Percentiles rank a stretch among this genome's conserved stretches.
Conservation (phyloP, 35 echinoderm and acorn worm species). For the Acanthaster planci region DNA sequence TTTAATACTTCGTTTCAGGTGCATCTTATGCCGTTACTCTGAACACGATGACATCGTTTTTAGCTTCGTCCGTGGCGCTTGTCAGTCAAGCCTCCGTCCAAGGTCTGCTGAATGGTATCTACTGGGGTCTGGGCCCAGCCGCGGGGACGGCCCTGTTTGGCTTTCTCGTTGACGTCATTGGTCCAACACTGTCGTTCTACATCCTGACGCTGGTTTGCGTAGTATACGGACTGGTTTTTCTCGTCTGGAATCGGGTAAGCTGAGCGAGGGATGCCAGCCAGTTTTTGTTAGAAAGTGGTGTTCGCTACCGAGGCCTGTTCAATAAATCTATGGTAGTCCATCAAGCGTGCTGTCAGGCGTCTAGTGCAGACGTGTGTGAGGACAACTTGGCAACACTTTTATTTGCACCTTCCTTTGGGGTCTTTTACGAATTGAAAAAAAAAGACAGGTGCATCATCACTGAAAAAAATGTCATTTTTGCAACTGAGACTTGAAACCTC, state of each 20-base stretch:
- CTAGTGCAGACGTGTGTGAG: too few relatives aligned
- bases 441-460: too few relatives aligned
- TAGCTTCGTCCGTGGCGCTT: conserved; percentile 9
- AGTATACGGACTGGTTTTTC: not conserved
- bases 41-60: conserved; percentile 10
- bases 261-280: too few relatives aligned
- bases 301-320: too few relatives aligned
- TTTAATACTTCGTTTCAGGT: not conserved
- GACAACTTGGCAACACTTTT: too few relatives aligned
- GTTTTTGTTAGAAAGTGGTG: too few relatives aligned
- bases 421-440: too few relatives aligned
- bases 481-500: too few relatives aligned
- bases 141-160: not conserved
- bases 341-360: too few relatives aligned
- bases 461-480: too few relatives aligned
- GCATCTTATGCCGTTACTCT: not conserved
- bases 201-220: not conserved
- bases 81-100: conserved; percentile 2
- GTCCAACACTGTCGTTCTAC: not conserved
- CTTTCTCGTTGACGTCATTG: conserved; percentile 5
- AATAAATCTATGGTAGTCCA: too few relatives aligned
- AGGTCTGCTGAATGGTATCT: not conserved
- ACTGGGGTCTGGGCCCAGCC: conserved; percentile 26
- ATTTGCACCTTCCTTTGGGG: too few relatives aligned
- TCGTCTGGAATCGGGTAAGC: conserved; percentile 7